Base-by-base conservation (phyloP, 1,140 invertebrate genomes). In the Himalopsyche phryganea region DNA sequence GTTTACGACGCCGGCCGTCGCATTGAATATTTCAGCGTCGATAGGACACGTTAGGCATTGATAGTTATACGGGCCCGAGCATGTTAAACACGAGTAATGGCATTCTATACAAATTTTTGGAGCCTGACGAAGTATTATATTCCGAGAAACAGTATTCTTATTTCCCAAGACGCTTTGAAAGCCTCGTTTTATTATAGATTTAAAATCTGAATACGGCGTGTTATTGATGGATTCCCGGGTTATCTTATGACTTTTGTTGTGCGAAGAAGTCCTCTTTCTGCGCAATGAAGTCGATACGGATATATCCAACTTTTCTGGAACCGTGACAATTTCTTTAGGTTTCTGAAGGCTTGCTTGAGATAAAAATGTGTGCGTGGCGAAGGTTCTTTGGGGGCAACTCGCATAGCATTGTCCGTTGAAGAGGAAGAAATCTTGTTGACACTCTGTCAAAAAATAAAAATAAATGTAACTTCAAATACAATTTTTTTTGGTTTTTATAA, bases 1-100 rank as follows among this genome's bases (percentile, higher is more conserved):
- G 5, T 38, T 49, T 1, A 20, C 38, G 3, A 10, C 11, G 13
- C 28, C 59, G 7, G 53, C 50, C 0, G 68, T 65, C 6, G 44
- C 6, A 35, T 60, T 65, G 9, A 65, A 60, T 17, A 81, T 59
- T 41, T 67, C 59, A 6, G 80, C 75, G 67, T 84, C 81, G 1
- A 61, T 64, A 61, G 77, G 79, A 68, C 83, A 85, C 6, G 64
- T 54, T 7, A 66, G 68, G 63, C 83, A 85, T 53, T 84, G 71
- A 55, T 81, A 79, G 65, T 82, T 80, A 57, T 77, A 74, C 0
- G 80, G 75, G 6, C 82, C 82, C 4, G 63, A 65, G 61, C 84
- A 85, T 6, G 67, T 68, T 57, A 72, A 69, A 66, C 84, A 85
- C 2, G 77, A 72, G 66, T 85, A 85, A 68, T 85, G 83, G 68